phyloP scores from a whole-genome alignment of 2,113 vertebrate genomes.

The Ochotona curzoniae region DNA sequence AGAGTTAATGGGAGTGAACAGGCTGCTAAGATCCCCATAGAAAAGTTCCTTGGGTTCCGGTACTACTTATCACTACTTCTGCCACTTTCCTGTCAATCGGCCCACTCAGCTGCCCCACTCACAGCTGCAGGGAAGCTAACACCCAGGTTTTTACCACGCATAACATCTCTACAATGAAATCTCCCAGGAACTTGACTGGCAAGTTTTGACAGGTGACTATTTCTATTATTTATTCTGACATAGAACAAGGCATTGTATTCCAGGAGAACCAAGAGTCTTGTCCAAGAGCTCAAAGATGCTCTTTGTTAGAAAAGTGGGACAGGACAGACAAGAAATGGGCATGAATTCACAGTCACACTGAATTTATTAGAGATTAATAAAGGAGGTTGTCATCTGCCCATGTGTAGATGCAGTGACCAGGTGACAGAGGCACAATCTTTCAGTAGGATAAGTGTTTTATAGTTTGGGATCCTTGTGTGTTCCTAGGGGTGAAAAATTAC shows the following conservation, averaged over 20 bases:
- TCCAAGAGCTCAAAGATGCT: constrained; percentile 12
- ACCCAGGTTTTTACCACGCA: background rate
- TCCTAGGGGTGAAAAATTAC: too few relatives aligned
- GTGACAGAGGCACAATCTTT: too few relatives aligned
- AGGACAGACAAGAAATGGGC: too few relatives aligned
- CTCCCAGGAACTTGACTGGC: background rate
- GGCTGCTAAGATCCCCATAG: background rate
- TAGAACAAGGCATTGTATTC: background rate
- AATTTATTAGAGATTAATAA: too few relatives aligned
- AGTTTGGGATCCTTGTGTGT: too few relatives aligned
- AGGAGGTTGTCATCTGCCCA: too few relatives aligned
- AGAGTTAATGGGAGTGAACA: background rate
- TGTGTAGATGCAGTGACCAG: too few relatives aligned
- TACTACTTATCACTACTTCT: background rate
- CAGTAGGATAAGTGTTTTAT: too few relatives aligned
- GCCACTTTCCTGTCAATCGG: background rate
- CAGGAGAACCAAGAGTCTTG: background rate
- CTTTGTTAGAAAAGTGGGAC: too few relatives aligned
- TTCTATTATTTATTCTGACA: background rate
- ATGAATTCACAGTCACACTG: too few relatives aligned
- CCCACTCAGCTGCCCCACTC: background rate
- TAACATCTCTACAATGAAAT: background rate
- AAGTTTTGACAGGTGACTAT: background rate
- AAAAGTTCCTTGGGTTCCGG: background rate
- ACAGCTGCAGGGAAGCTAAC: background rate